Evolutionary conservation across 1,140 invertebrate genomes (phyloP).

Genomic region (Drosophila persimilis): DNA sequence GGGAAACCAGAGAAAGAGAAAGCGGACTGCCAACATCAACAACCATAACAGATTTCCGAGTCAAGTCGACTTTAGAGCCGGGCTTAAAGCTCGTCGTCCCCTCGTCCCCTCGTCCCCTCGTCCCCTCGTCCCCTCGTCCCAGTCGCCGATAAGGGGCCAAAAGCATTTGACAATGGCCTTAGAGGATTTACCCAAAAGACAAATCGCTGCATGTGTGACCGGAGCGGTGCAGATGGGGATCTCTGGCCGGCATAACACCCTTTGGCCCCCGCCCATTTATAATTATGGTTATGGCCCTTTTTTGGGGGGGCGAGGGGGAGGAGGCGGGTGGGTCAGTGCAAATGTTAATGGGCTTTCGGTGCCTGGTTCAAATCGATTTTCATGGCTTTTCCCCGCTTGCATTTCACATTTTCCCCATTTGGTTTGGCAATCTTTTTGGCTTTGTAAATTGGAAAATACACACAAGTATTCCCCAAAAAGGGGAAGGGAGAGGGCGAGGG

Average conservation of each 20-base stretch:
- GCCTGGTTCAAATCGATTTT: conserved; percentile 67
- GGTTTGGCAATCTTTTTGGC: conserved; percentile 41
- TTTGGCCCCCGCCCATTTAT: conserved; percentile 49
- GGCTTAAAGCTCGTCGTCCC: conserved; percentile 13
- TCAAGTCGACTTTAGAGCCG: conserved; percentile 12
- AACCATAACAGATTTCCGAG: conserved; percentile 13
- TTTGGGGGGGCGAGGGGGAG: not conserved
- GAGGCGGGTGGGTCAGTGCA: conserved; percentile 17
- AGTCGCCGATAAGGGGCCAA: conserved; percentile 9
- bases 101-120: not conserved
- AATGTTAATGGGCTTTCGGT: conserved; percentile 66
- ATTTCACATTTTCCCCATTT: conserved; percentile 10
- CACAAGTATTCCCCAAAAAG: not conserved
- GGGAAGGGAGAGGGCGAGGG: not conserved
- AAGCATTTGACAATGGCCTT: conserved; percentile 49
- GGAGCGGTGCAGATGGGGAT: no score
- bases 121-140: not conserved
- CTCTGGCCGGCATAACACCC: not conserved
- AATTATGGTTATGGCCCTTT: conserved; percentile 69
- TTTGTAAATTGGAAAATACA: conserved; percentile 29
- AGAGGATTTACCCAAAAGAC: conserved; percentile 9
- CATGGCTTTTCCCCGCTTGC: conserved; percentile 29
- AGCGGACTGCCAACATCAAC: conserved; percentile 4
- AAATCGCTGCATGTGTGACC: conserved; percentile 17
- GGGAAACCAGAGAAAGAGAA: not conserved